Evolutionary conservation across 2,113 vertebrate genomes (phyloP).

Genomic region (Menura novaehollandiae): DNA sequence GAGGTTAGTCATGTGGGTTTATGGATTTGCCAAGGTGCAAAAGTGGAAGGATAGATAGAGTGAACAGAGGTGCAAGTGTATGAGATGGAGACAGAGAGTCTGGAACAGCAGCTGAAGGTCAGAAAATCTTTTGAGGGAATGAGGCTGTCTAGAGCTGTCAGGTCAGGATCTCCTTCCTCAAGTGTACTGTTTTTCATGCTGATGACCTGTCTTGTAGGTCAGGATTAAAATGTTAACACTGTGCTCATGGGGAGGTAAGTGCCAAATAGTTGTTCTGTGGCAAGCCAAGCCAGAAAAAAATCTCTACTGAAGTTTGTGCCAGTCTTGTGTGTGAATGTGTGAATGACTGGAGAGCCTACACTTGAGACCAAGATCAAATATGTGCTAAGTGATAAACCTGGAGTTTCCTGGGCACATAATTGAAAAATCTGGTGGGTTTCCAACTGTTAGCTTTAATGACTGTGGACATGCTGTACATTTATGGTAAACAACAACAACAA

Average conservation of each 20-base stretch:
- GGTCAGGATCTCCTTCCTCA: not conserved
- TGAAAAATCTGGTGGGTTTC: not conserved
- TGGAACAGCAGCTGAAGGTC: not conserved
- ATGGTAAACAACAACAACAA: not conserved
- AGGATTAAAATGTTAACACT: not conserved
- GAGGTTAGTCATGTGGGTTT: not conserved
- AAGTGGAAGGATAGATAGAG: not conserved
- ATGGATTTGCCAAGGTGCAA: not conserved
- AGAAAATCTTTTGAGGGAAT: not conserved
- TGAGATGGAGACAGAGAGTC: not conserved
- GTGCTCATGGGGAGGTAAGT: not conserved
- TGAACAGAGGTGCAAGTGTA: not conserved
- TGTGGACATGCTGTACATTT: not conserved
- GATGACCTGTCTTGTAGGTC: not conserved
- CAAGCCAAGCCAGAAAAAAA: not conserved
- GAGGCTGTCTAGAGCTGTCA: not conserved
- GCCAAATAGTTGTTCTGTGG: not conserved
- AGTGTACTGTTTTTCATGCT: not conserved
- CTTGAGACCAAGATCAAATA: not conserved
- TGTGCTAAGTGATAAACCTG: not conserved
- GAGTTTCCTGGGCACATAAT: not conserved
- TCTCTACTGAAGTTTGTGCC: not conserved
- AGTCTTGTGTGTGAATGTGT: not conserved
- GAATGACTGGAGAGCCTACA: not conserved
- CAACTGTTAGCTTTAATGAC: not conserved